Evolutionary conservation across 2,797 vertebrate genomes (phyloP).

Genomic region (Gorsachius magnificus): DNA sequence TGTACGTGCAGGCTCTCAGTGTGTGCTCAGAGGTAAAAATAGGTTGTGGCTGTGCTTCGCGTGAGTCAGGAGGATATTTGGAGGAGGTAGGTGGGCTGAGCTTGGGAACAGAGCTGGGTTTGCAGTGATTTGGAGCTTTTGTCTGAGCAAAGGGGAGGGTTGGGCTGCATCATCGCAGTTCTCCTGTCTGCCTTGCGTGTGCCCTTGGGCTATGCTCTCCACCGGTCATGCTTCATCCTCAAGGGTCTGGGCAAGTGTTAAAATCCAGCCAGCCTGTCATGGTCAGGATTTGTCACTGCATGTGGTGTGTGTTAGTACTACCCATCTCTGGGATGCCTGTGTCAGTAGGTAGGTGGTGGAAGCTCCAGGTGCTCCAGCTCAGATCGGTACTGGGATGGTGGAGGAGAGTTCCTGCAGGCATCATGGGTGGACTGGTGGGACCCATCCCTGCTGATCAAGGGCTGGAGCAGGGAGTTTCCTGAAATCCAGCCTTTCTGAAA

Average conservation of each 20-base stretch:
- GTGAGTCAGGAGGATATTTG: constrained; percentile 55
- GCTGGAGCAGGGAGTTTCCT: neutral
- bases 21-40: constrained; percentile 36
- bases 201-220: neutral
- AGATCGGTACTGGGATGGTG: neutral
- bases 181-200: neutral
- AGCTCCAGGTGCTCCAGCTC: neutral
- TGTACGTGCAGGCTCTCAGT: neutral
- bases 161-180: neutral
- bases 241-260: neutral
- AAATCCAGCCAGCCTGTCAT: neutral
- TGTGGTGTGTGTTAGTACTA: neutral
- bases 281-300: neutral
- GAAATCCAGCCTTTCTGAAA: neutral
- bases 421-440: neutral
- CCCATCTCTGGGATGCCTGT: neutral
- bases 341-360: neutral
- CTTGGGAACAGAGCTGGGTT: constrained; percentile 2
- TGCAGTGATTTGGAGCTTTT: neutral
- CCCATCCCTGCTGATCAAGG: neutral
- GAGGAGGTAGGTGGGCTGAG: constrained; percentile 46
- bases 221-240: neutral
- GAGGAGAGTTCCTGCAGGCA: neutral
- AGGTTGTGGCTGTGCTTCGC: neutral
- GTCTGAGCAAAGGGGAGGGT: neutral